Evolutionary conservation across 92 coral and sea anemone species (phyloP), one percentile per base, ranked within the genome.

Genomic region (Porites divaricata): DNA sequence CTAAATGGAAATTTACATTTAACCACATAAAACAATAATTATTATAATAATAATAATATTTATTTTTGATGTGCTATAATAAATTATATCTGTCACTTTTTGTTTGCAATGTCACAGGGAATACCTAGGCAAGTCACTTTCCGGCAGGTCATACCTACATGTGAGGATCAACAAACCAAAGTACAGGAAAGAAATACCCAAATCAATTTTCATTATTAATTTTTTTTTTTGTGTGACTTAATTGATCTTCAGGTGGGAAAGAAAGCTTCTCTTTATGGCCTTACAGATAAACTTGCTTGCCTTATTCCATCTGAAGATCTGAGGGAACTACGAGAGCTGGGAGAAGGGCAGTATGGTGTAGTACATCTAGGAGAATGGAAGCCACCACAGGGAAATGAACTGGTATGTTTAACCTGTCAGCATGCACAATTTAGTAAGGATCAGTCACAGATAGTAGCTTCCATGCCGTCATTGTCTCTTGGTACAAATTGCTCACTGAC

Each of bases 301-400:
- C 66, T 89, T 59, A 89, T 89, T 62, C 41, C 50, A 2, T 35
- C 67, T 20, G 88, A 84, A 23, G 73, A 79, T 15, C 72, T 89
- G n/a, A 35, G 22, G 3, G 78, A 61, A 70, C 10, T 41, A 1
- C 9, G 41, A 13, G 49, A n/a, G 4, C 22, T 85, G 2, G 92
- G 92, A 0, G 81, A 85, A 73, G 92, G 92, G 1, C 83, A 78
- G 28, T 89, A 83, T 85, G 89, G 89, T 2, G 53, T 63, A 54
- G 92, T 89, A 15, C 51, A 49, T 17, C 41, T 85, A 14, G 92
- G 86, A n/a, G 61, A 64, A 22, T 89, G 92, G 92, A 79, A 57
- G 13, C 63, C 74, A 1, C n/a, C 45, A 8, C 49, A 26, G 2
- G 71, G 41, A 67, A 49, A 65, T 23, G 14, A 76, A 41, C 17